phyloP scores from a whole-genome alignment of 2,888 invertebrate genomes.

The Parnassius orleans region DNA sequence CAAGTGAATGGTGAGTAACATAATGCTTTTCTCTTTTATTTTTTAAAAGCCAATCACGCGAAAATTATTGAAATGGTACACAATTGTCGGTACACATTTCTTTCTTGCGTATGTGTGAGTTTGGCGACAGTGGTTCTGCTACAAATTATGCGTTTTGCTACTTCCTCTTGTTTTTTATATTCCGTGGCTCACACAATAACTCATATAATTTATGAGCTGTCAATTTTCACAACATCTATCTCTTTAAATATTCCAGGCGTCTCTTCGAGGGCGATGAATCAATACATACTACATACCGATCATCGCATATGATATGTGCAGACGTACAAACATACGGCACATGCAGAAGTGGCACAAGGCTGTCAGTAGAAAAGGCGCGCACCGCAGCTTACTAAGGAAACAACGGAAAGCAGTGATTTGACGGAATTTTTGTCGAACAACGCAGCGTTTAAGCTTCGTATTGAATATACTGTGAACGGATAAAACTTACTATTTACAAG shows the following conservation, averaged over 20 bases:
- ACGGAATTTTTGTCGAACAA: constrained; percentile 36
- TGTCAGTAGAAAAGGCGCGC: constrained; percentile 54
- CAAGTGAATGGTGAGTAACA: no score
- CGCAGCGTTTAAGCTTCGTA: neutral
- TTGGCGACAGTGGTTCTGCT: no score
- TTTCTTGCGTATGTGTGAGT: no score
- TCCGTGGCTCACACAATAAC: no score
- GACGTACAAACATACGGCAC: constrained; percentile 50
- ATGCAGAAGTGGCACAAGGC: constrained; percentile 66
- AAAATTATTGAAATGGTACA: no score
- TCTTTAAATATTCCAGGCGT: constrained; percentile 27
- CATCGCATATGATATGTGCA: constrained; percentile 41
- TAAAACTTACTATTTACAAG: no score
- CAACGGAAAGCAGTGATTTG: constrained; percentile 51
- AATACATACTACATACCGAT: constrained; percentile 38
- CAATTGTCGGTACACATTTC: no score
- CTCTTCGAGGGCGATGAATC: constrained; percentile 35
- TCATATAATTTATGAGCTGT: neutral
- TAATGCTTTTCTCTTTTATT: no score
- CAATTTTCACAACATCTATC: constrained; percentile 10
- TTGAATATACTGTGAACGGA: neutral
- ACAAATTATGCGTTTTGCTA: no score
- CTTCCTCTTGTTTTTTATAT: no score
- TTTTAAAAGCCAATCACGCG: no score
- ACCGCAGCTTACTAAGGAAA: constrained; percentile 47